phyloP scores from a whole-genome alignment of 2,888 invertebrate species.

The Lamellibrachia columna region DNA sequence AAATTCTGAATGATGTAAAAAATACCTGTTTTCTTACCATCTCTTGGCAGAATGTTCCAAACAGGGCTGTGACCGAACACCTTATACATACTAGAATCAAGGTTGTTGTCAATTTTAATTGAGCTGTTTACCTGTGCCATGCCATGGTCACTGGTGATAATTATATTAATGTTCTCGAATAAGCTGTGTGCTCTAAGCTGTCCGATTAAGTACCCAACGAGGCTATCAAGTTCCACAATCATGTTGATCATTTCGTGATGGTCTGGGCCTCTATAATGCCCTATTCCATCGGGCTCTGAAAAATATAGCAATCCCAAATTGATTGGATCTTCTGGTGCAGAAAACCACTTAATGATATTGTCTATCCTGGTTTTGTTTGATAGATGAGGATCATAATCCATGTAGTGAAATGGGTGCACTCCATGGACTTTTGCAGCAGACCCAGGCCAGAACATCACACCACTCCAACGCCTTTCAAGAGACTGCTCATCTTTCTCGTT shows the following conservation, averaged over 20 bases:
- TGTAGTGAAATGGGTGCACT: conserved; percentile 46
- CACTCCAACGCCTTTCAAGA: conserved; percentile 69
- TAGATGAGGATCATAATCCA: conserved; percentile 55
- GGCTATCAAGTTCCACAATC: conserved; percentile 67
- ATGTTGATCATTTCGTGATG: conserved; percentile 66
- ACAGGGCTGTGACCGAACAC: conserved; percentile 7
- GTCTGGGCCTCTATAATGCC: conserved; percentile 71
- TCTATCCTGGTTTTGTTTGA: conserved; percentile 51
- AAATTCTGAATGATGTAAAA: neutral
- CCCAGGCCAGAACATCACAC: conserved; percentile 79
- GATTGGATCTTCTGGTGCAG: conserved; percentile 69
- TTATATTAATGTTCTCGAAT: conserved; percentile 71
- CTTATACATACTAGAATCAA: conserved; percentile 20
- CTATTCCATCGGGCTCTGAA: conserved; percentile 76
- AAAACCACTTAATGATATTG: conserved; percentile 57
- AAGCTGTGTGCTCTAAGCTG: neutral
- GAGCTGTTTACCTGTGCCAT: conserved; percentile 6
- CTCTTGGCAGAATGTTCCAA: conserved; percentile 26
- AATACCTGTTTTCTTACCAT: neutral
- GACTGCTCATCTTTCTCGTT: conserved; percentile 69
- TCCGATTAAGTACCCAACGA: conserved; percentile 47
- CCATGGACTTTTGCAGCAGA: conserved; percentile 68
- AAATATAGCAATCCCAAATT: conserved; percentile 78
- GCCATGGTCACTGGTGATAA: conserved; percentile 79
- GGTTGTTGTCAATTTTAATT: neutral